These are phyloP conservation scores for Arizona elegans DNA, from an alignment of 2,113 vertebrate genomes.

Conservation along the genomic window DNA sequence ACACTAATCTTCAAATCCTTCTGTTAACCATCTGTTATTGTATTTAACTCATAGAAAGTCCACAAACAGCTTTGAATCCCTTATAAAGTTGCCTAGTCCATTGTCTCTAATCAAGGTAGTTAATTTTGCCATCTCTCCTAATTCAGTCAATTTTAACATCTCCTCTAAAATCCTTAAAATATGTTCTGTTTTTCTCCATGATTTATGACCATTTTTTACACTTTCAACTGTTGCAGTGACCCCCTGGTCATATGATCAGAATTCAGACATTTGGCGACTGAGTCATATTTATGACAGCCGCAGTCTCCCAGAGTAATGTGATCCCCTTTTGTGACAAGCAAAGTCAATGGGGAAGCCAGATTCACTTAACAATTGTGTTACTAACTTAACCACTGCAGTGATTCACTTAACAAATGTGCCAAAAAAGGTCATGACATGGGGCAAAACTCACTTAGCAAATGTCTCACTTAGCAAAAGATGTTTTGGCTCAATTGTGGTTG, in stretches of 20 bases:
- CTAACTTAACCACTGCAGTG: background rate
- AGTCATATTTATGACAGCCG: too few relatives aligned
- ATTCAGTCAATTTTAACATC: background rate
- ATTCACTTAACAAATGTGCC: background rate
- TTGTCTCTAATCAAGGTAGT: background rate
- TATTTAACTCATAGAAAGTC: background rate
- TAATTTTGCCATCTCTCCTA: background rate
- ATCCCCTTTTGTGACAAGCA: too few relatives aligned
- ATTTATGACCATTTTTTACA: too few relatives aligned
- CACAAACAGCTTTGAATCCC: background rate
- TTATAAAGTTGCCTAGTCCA: background rate
- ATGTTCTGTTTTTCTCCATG: rapidly evolving
- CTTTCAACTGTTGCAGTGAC: too few relatives aligned
- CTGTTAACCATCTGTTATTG: background rate
- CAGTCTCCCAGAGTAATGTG: too few relatives aligned
- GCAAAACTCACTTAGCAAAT: background rate
- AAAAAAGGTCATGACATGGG: background rate
- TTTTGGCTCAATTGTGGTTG: background rate
- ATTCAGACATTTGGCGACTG: too few relatives aligned
- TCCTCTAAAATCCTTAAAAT: background rate
- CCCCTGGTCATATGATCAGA: too few relatives aligned
- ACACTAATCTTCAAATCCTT: background rate
- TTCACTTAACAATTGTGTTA: background rate
- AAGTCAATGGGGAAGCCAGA: background rate
- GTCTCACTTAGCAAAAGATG: too few relatives aligned